These are phyloP conservation scores for Linurgus olivaceus DNA, from an alignment of 2,797 vertebrate species.

Conservation along the genomic window DNA sequence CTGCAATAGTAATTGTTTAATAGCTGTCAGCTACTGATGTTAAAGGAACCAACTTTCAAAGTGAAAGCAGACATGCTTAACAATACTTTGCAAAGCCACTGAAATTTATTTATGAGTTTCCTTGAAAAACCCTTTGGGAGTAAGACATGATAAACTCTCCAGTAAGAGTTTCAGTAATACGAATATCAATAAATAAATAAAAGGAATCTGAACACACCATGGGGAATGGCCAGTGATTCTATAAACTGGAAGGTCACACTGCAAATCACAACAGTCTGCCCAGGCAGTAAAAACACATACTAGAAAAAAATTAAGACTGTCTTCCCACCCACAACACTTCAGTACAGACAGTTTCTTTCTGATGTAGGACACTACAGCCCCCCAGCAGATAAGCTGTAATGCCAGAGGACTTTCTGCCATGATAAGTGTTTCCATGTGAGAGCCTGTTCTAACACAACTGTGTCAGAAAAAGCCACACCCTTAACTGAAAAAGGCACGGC, in stretches of 20 bases:
- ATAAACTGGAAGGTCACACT: background rate
- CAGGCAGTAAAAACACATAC: background rate
- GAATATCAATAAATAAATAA: background rate
- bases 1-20: background rate
- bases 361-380: background rate
- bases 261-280: background rate
- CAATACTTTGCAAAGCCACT: background rate
- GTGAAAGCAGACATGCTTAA: background rate
- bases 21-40: background rate
- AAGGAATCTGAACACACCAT: background rate
- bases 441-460: background rate
- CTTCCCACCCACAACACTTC: background rate
- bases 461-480: constrained; percentile 37
- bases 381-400: constrained; percentile 4
- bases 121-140: background rate
- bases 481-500: background rate
- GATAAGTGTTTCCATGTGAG: background rate
- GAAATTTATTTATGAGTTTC: background rate
- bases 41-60: background rate
- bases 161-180: background rate
- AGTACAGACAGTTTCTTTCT: background rate
- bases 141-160: background rate
- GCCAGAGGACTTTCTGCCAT: background rate
- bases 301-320: background rate
- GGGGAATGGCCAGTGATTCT: background rate